Evolutionary conservation across 2,797 vertebrate genomes (phyloP), one percentile per base, ranked within the genome.

Genomic region (Zenarchopterus dispar): DNA sequence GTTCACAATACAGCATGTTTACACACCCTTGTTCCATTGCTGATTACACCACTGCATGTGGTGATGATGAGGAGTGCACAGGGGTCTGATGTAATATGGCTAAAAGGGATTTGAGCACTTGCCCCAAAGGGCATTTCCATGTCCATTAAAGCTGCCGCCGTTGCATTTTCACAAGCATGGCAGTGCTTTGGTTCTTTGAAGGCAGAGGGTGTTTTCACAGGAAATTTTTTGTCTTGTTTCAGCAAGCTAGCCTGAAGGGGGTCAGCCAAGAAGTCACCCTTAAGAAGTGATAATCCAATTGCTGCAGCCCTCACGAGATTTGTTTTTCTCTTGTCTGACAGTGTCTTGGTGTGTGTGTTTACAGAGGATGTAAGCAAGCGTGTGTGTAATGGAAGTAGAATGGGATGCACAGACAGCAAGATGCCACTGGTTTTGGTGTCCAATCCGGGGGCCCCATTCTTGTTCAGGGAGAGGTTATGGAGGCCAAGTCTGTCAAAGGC

Each of bases 211-310:
- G 84, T 88, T 91, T 90, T 87, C 84, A 78, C 78, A 81, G 84
- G 91, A 91, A 90, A 90, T 89, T 75, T 84, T 88, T 82, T 56
- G 86, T 91, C 91, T 90, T 89, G 90, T 93, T 92, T 91, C 89
- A 86, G 88, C 89, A 73, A 62, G 80, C 81, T 85, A 69, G 84
- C 91, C 90, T 73, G 77, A 90, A 91, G 91, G 90, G 88, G 88
- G 91, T 93, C 92, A 91, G 87, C 84, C 89, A 86, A 92, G 89
- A 89, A 92, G 91, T 91, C 92, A 89, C 88, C 89, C 85, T 89
- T 89, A 87, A 94, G 92, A 91, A 90, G 93, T 91, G 92, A 93
- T 94, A 94, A 94, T 94, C 93, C 91, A 91, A 93, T 93, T 92
- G 85, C 89, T 85, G 84, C 75, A 85, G 90, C 91, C 82, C 87